A percentile compares a stretch with the other conserved stretches of the same genome.
Evolutionary conservation across 1,140 invertebrate genomes (phyloP).

Genomic region (Pararge aegeria): DNA sequence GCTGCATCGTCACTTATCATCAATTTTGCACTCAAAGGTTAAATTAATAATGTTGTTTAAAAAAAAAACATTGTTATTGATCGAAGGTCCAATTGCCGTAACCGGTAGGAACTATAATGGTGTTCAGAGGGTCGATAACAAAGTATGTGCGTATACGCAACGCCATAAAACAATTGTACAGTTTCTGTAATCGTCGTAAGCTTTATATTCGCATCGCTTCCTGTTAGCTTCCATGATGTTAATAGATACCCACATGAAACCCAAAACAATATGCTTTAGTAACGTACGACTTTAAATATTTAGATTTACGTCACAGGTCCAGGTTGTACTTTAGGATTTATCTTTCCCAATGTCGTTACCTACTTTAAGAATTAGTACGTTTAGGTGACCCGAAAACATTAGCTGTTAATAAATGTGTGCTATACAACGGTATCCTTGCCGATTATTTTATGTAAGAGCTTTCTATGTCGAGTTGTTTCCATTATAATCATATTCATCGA

Average conservation of each 20-base stretch:
- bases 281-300: constrained; percentile 48
- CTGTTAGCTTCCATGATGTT: constrained; percentile 62
- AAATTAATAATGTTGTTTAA: no score
- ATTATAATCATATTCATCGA: constrained; percentile 17
- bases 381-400: constrained; percentile 63
- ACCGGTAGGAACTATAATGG: no score
- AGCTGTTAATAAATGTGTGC: constrained; percentile 71
- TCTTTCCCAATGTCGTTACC: constrained; percentile 70
- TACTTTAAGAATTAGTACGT: constrained; percentile 68
- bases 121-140: no score
- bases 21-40: no score
- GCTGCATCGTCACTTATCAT: no score
- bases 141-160: no score
- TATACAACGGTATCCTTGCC: constrained; percentile 64
- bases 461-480: constrained; percentile 51
- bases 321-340: constrained; percentile 74
- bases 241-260: constrained; percentile 47
- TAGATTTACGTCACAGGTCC: constrained; percentile 72
- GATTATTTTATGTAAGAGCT: constrained; percentile 49
- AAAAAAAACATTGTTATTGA: no score
- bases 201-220: constrained; percentile 62
- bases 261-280: constrained; percentile 55
- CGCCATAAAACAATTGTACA: constrained; percentile 28
- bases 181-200: constrained; percentile 39
- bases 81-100: no score